Evolutionary conservation across 2,113 vertebrate genomes (phyloP).

Genomic region (Turnix velox): DNA sequence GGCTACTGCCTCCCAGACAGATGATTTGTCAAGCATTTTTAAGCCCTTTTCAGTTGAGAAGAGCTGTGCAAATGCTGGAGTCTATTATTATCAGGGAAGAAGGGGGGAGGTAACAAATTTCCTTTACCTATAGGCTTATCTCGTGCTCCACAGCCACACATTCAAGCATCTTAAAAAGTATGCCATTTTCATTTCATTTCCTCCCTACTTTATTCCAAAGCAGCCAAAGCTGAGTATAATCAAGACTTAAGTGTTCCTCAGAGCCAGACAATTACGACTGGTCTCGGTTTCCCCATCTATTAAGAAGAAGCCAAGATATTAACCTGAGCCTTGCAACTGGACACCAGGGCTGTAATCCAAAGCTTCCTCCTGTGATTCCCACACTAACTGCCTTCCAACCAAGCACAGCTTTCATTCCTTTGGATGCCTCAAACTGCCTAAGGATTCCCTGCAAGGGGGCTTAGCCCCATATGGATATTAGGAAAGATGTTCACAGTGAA

Average conservation of each 20-base stretch:
- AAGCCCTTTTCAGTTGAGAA: conserved; percentile 31
- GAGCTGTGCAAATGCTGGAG: not conserved
- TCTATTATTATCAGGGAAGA: conserved; percentile 33
- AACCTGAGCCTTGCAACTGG: not conserved
- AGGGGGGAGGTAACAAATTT: not conserved
- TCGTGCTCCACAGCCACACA: conserved; percentile 28
- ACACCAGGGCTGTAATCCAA: not conserved
- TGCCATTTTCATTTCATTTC: conserved; percentile 39
- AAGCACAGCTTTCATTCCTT: accelerated
- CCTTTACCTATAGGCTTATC: conserved; percentile 50
- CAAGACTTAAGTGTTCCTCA: conserved; percentile 43
- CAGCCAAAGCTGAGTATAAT: conserved; percentile 44
- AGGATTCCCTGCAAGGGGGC: not conserved
- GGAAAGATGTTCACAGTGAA: too few relatives aligned
- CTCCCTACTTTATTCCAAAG: conserved; percentile 49
- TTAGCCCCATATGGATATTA: accelerated
- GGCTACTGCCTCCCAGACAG: conserved; percentile 18
- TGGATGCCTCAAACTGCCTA: not conserved
- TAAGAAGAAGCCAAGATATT: not conserved
- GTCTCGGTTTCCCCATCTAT: not conserved
- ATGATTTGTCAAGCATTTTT: conserved; percentile 24
- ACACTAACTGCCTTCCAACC: not conserved
- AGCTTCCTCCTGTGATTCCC: not conserved
- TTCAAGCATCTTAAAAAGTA: not conserved
- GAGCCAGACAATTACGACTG: conserved; percentile 21